A percentile compares a stretch with the other conserved stretches of the same genome.
phyloP scores from a whole-genome alignment of 2,113 vertebrate genomes.

The Climacteris rufus region DNA sequence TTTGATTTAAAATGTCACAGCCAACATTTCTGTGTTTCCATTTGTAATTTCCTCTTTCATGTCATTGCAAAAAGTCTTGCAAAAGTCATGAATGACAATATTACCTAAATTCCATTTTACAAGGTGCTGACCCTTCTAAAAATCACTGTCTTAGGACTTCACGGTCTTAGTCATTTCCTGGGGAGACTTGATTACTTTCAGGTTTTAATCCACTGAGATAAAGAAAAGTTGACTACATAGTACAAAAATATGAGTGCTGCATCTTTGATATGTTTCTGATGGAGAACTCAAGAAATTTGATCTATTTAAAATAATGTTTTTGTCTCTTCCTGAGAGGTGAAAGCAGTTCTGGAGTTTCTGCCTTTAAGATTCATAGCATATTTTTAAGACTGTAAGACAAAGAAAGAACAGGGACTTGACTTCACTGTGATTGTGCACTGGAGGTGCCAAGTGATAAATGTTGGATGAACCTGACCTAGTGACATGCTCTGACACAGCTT shows the following conservation, averaged over 20 bases:
- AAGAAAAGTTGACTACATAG: not conserved
- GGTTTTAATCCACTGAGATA: not conserved
- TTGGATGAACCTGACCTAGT: not conserved
- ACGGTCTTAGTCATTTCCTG: not conserved
- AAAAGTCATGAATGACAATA: not conserved
- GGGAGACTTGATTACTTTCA: not conserved
- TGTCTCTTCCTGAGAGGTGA: not conserved
- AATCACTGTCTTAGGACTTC: not conserved
- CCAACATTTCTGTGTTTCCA: not conserved
- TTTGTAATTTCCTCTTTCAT: slow-evolving; percentile 22
- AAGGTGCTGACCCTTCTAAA: not conserved
- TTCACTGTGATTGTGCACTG: not conserved
- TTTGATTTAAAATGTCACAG: not conserved
- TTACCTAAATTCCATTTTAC: slow-evolving; percentile 3
- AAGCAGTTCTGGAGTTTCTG: not conserved
- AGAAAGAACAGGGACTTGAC: not conserved
- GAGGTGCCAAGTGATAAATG: not conserved
- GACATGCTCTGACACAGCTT: not conserved
- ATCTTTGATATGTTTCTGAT: not conserved
- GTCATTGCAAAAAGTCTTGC: no score
- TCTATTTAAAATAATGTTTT: not conserved
- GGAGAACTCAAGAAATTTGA: not conserved
- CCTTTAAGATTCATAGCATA: not conserved
- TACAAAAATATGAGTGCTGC: not conserved
- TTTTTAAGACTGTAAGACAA: not conserved